Evolutionary conservation across 1,140 invertebrate genomes (phyloP), one percentile per base, ranked within the genome.

Genomic region (Lerema accius): DNA sequence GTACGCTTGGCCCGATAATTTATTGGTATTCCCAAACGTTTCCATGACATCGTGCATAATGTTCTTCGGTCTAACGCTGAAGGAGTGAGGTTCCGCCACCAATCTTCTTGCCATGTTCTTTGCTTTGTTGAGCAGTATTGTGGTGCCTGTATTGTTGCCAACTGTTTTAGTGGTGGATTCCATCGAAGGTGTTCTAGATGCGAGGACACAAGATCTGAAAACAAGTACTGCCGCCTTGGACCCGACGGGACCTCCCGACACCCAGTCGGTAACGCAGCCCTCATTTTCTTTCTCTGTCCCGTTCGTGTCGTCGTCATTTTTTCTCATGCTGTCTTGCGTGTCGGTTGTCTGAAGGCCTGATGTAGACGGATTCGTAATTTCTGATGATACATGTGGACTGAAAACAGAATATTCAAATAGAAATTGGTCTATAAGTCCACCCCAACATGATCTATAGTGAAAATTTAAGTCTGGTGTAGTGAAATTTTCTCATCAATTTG

Each of bases 191-290:
- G 86, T 84, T 23, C 80, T 64, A 4, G 86, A 84, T 1, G 92
- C 93, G 48, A 93, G 78, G 10, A 92, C 93, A 50, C 92, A 93
- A 64, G 92, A 93, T 65, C 92, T 77, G 74, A 93, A 93, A 17
- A 93, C 80, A 19, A 93, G 84, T 14, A 93, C 86, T 9, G 92
- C 87, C 39, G 82, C 89, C 48, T 91, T 91, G 3, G 91, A 89
- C 4, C 93, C 93, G 51, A 92, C 67, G 0, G 86, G 84, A 0
- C 92, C 93, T 1, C 92, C 92, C 16, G 89, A 82, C 7, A 93
- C 76, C 93, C 93, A 93, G 80, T 83, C 85, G 92, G 93, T 74
- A 92, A 96, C 76, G 92, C 95, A 88, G 89, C 93, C 69, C 91
- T 85, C 82, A 49, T 76, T 78, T 45, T 83, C 79, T 46, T 82